These are phyloP conservation scores for Polyodon spathula DNA, from an alignment of 2,113 vertebrate species.

Conservation along the genomic window DNA sequence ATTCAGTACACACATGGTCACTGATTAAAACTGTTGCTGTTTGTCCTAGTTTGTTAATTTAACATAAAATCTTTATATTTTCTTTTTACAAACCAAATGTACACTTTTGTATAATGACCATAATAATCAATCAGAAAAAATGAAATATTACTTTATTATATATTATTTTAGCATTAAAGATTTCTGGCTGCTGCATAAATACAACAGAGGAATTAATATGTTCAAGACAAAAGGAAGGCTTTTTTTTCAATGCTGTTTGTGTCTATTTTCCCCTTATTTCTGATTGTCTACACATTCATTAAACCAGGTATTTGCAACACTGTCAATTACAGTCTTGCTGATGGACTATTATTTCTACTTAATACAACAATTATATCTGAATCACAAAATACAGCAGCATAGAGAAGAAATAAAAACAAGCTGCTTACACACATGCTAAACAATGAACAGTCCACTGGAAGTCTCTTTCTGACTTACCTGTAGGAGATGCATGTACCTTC, in stretches of 20 bases:
- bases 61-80: not conserved
- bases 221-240: too few species aligned
- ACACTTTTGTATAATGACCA: not conserved
- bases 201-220: too few species aligned
- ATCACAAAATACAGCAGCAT: not conserved
- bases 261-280: not conserved
- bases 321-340: slow-evolving; percentile 38
- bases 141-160: slow-evolving; percentile 3
- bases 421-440: slow-evolving; percentile 2
- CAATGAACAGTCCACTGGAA: slow-evolving; percentile 1
- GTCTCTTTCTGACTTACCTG: slow-evolving; percentile 43
- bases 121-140: slow-evolving; percentile 3
- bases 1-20: not conserved
- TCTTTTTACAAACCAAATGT: not conserved
- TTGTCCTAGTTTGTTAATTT: slow-evolving; percentile 1
- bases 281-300: not conserved
- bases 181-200: too few species aligned
- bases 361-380: not conserved
- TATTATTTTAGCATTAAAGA: not conserved
- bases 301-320: slow-evolving; percentile 23
- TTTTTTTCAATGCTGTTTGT: not conserved
- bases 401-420: not conserved
- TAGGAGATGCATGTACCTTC: slow-evolving; percentile 65
- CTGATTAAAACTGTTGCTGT: slow-evolving; percentile 1
- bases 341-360: slow-evolving; percentile 17